phyloP scores from a whole-genome alignment of 2,113 vertebrate genomes.

The Cochlearius cochlearius region DNA sequence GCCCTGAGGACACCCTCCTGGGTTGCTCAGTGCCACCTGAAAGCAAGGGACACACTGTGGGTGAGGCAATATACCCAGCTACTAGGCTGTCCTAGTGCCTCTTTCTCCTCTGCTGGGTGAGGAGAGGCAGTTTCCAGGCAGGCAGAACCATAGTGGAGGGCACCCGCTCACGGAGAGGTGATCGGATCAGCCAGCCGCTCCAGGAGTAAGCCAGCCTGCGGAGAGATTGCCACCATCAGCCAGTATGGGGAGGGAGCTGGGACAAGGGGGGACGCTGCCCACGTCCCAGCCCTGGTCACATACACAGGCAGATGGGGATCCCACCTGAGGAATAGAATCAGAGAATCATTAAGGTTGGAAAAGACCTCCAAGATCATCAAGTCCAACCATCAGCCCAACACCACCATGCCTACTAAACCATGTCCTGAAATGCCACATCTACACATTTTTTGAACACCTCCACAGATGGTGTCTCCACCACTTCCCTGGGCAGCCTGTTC shows the following conservation, averaged over 20 bases:
- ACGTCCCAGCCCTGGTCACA: not conserved
- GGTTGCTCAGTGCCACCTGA: not conserved
- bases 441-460: too few relatives aligned
- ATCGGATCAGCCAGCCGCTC: not conserved
- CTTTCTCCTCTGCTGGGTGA: not conserved
- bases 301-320: not conserved
- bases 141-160: not conserved
- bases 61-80: not conserved
- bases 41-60: not conserved
- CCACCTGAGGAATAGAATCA: not conserved
- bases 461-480: too few relatives aligned
- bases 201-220: not conserved
- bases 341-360: too few relatives aligned
- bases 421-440: too few relatives aligned
- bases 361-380: too few relatives aligned
- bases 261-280: too few relatives aligned
- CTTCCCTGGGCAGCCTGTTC: too few relatives aligned
- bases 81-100: not conserved
- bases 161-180: rapidly evolving
- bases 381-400: too few relatives aligned
- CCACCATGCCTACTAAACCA: too few relatives aligned
- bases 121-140: not conserved
- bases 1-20: not conserved
- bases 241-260: not conserved
- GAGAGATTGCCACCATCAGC: not conserved